Base-by-base conservation (phyloP, 2,797 vertebrate genomes). In the Tolypeutes matacus region DNA sequence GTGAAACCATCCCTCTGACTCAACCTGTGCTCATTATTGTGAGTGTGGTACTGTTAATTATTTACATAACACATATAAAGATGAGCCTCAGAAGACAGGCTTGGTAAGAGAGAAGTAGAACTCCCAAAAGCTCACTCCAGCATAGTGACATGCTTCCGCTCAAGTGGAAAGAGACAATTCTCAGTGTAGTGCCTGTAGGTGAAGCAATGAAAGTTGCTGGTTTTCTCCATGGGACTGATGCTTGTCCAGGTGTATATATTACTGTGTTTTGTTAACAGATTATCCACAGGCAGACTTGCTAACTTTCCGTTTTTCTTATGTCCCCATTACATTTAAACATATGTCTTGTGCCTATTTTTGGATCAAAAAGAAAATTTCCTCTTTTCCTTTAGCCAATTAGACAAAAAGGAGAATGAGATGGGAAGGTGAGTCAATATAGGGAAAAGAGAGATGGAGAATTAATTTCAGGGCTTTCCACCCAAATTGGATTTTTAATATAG, bases 181-280 rank as follows among this genome's bases (percentile, higher is more conserved):
- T 93, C 92, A 58, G 42, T 36, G 13, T 36, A 56, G 42, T 27
- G 67, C 86, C 86, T 87, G 2, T 73, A 89, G 65, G 92, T 91
- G 67, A 96, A 96, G 95, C 91, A 81, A 96, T 96, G 95, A 94
- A 91, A 86, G 67, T 93, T 82, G 73, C 70, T 58, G 53, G 83
- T 42, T 91, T 83, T 95, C 82, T 89, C 92, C 51, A 0, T 39
- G 94, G 85, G 83, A 69, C 20, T 81, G 83, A 46, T 89, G 75
- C 65, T 88, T 94, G 94, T 96, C 96, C 82, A 84, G 92, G 76
- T 87, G 29, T 89, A n/a, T 70, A 46, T 78, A 82, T 73, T 60
- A 78, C 27, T 77, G 60, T 83, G 83, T 96, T 94, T 86, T 94
- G 81, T 75, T 95, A 95, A 94, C 84, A 93, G 95, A 56, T 65